phyloP scores from a whole-genome alignment of 2,888 invertebrate genomes.

The Dendrolimus houi region DNA sequence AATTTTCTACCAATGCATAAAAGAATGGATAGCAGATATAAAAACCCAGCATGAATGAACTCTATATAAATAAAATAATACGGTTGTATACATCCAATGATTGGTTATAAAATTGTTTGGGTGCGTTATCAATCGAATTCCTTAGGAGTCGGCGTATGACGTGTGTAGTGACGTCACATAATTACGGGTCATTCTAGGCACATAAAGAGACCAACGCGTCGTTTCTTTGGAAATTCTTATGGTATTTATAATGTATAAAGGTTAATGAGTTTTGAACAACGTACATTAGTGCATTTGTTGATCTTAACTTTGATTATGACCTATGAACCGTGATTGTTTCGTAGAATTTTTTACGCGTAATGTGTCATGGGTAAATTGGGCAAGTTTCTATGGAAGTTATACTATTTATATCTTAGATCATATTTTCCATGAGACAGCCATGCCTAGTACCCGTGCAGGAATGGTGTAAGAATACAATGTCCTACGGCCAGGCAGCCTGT shows the following conservation, averaged over 20 bases:
- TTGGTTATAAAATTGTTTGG: not conserved
- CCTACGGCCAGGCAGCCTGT: no score
- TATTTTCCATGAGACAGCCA: no score
- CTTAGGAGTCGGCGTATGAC: constrained; percentile 7
- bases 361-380: not conserved
- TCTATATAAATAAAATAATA: not conserved
- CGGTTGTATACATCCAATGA: not conserved
- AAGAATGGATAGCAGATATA: no score
- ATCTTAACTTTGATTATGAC: constrained; percentile 4
- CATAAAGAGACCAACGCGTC: constrained; percentile 24
- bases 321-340: not conserved
- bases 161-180: constrained; percentile 28
- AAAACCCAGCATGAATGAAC: no score
- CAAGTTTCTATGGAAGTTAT: not conserved
- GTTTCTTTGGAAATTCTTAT: constrained; percentile 10
- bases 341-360: not conserved
- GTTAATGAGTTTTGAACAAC: constrained; percentile 34
- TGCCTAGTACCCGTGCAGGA: no score
- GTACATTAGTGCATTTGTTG: constrained; percentile 11
- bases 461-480: no score
- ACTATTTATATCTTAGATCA: not conserved
- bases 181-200: constrained; percentile 27
- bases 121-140: not conserved
- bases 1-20: no score
- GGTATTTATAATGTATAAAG: constrained; percentile 15